These are phyloP conservation scores for Carduelis carduelis DNA, from an alignment of 2,797 vertebrate genomes.

Conservation along the genomic window DNA sequence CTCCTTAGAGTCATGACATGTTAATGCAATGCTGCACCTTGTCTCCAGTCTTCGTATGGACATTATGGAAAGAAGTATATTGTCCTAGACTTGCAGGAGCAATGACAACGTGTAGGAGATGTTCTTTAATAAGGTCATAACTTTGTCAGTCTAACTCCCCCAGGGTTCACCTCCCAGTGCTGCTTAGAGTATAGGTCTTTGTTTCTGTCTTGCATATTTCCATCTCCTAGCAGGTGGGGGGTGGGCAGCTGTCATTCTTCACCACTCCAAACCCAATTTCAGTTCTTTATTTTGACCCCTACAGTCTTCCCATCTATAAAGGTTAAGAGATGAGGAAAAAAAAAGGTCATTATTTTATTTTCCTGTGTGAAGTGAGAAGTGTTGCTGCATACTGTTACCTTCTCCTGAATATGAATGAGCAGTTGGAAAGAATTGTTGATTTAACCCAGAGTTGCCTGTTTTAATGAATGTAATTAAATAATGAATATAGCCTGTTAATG, in stretches of 20 bases:
- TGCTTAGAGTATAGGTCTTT: not conserved
- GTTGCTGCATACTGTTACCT: not conserved
- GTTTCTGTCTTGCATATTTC: not conserved
- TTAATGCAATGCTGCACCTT: not conserved
- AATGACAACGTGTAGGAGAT: not conserved
- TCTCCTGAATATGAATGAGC: not conserved
- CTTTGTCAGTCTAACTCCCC: not conserved
- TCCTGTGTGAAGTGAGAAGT: not conserved
- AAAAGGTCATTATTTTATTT: conserved; percentile 5
- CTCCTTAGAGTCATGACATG: not conserved
- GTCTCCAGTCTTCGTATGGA: not conserved
- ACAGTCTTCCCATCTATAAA: not conserved
- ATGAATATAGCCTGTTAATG: not conserved
- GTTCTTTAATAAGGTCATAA: conserved; percentile 34
- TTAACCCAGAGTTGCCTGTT: not conserved
- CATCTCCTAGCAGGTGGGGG: not conserved
- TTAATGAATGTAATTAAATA: not conserved
- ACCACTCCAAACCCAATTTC: not conserved
- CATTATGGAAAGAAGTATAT: not conserved
- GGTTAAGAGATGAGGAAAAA: conserved; percentile 28
- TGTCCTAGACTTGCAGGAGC: not conserved
- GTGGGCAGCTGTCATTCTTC: conserved; percentile 2
- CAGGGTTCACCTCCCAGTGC: not conserved
- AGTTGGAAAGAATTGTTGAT: not conserved
- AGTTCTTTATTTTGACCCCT: not conserved